Conservation (phyloP, 2,888 invertebrate genomes). For the Callosobruchus maculatus region DNA sequence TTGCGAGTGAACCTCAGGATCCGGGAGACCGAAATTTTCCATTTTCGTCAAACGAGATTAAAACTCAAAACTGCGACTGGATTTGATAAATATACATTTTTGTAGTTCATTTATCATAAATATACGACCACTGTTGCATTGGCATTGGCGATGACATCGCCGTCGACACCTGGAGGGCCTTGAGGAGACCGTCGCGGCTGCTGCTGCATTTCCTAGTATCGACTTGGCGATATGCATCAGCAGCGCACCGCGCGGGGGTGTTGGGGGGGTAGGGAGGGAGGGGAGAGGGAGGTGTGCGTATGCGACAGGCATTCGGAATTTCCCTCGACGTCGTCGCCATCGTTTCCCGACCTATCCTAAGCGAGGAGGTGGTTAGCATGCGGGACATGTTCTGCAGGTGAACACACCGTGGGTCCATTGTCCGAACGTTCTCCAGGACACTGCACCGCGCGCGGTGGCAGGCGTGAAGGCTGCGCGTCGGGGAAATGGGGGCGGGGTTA, state of each 20-base stretch:
- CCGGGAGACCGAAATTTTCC: too few relatives aligned
- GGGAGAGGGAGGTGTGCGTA: conserved; percentile 8
- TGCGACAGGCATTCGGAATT: conserved; percentile 21
- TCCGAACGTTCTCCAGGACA: conserved; percentile 14
- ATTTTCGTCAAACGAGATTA: too few relatives aligned
- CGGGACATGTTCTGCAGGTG: conserved; percentile 38
- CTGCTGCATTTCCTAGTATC: conserved; percentile 26
- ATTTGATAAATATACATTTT: too few relatives aligned
- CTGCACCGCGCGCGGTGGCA: conserved; percentile 9
- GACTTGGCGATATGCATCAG: conserved; percentile 16
- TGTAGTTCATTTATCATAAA: too few relatives aligned
- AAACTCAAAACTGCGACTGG: too few relatives aligned
- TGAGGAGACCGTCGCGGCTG: conserved; percentile 27
- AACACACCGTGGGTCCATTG: conserved; percentile 39
- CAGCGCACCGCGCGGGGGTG: conserved; percentile 1
- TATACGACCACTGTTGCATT: too few relatives aligned
- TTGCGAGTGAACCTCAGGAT: too few relatives aligned
- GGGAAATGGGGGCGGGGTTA: too few relatives aligned
- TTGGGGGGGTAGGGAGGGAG: conserved; percentile 5
- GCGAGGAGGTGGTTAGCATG: conserved; percentile 38
- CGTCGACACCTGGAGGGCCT: conserved; percentile 20
- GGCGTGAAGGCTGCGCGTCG: conserved; percentile 11
- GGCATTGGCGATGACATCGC: conserved; percentile 17
- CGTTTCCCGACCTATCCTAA: conserved; percentile 41
- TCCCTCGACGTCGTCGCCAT: conserved; percentile 29